These are phyloP conservation scores for Puma concolor DNA, from an alignment of 2,113 vertebrate species.

Conservation along the genomic window DNA sequence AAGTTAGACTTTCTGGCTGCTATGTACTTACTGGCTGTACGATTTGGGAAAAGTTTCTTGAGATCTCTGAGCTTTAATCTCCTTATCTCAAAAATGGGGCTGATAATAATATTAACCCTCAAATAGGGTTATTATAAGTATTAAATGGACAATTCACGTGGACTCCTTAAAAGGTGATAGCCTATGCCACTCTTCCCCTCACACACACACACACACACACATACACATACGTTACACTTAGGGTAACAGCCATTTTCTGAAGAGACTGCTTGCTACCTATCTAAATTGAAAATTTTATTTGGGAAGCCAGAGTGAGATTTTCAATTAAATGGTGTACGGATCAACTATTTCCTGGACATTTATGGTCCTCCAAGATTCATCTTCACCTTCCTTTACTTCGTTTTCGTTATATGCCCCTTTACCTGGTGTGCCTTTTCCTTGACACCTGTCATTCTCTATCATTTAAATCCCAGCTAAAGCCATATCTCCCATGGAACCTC, in stretches of 20 bases:
- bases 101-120: neutral
- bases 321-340: neutral
- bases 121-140: neutral
- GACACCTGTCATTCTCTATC: neutral
- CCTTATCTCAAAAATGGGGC: neutral
- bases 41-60: slow-evolving; percentile 2
- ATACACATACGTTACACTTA: neutral
- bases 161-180: neutral
- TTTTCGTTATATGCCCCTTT: neutral
- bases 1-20: slow-evolving; percentile 11
- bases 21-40: neutral
- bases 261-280: neutral
- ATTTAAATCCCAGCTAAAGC: slow-evolving; percentile 24
- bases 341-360: slow-evolving; percentile 17
- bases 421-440: neutral
- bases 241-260: neutral
- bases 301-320: slow-evolving; percentile 6
- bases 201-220: neutral
- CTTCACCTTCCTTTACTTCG: neutral
- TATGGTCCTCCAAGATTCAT: neutral
- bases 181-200: neutral
- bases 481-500: neutral
- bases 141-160: slow-evolving; percentile 21
- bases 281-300: neutral
- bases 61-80: neutral